Evolutionary conservation across 2,888 invertebrate genomes (phyloP), one percentile per base, ranked within the genome.

Genomic region (Ramazzottius varieornatus): DNA sequence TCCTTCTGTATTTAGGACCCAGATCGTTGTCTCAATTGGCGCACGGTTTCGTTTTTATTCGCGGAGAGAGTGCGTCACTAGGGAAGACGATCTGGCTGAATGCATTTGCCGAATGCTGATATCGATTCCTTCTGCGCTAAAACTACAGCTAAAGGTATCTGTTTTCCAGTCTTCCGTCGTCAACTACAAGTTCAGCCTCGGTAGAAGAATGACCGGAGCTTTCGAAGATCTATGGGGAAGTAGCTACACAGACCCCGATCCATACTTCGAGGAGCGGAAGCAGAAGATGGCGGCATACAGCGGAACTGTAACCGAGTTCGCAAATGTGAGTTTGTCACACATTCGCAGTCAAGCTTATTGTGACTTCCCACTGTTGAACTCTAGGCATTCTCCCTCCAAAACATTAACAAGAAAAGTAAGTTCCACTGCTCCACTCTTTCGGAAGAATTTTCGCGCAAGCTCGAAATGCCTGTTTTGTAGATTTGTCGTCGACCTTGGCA

Each of bases 341-440:
- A 13, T 20, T 8, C 8, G 8, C 40, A 13, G 40, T 40, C n/a
- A n/a, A n/a, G n/a, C n/a, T n/a, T n/a, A n/a, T n/a, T n/a, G n/a
- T n/a, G n/a, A n/a, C n/a, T n/a, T n/a, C n/a, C n/a, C n/a, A n/a
- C n/a, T n/a, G n/a, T n/a, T n/a, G n/a, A n/a, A n/a, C n/a, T n/a
- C n/a, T n/a, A 54, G 54, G 29, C 29, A 8, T 54, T 54, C 29
- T 16, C 54, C 4, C 54, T 54, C 4, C 54, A 54, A 29, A 54
- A 54, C 54, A 54, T 54, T 29, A 24, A 29, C 54, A 54, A 54
- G 54, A 54, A 54, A 29, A 54, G 54, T 54, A n/a, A 54, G 54
- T 54, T 16, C 20, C 8, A 20, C 8, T 13, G 20, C 40, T 8
- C 8, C 40, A 40, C 40, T 40, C 40, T 40, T 40, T 40, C 20